Percentiles rank a stretch among this genome's conserved stretches.
Evolutionary conservation across 2,797 vertebrate genomes (phyloP).

Genomic region (Labroides dimidiatus): DNA sequence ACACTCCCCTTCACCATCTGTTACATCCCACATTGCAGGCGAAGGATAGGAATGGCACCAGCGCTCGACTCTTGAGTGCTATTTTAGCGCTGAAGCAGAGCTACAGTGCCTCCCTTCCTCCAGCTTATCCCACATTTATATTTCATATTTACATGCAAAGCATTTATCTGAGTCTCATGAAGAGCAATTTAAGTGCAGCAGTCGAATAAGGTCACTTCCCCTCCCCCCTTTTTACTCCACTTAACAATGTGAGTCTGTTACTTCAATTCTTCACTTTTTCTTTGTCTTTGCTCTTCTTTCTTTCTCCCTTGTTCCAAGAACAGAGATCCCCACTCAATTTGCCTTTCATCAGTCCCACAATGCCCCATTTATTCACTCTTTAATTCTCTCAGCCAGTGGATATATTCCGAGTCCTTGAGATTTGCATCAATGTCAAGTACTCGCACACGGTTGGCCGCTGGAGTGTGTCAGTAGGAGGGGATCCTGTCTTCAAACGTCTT

Average conservation of each 20-base stretch:
- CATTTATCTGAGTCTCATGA: constrained; percentile 37
- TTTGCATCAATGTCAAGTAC: constrained; percentile 65
- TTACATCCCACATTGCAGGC: constrained; percentile 63
- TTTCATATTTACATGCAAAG: constrained; percentile 50
- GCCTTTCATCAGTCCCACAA: constrained; percentile 29
- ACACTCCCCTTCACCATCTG: constrained; percentile 78
- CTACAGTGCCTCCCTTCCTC: constrained; percentile 18
- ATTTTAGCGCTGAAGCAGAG: constrained; percentile 44
- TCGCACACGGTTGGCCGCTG: constrained; percentile 38
- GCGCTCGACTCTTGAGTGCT: constrained; percentile 42
- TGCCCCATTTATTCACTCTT: constrained; percentile 56
- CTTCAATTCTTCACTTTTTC: background rate
- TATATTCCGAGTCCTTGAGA: constrained; percentile 65
- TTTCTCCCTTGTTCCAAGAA: constrained; percentile 45
- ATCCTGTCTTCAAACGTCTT: constrained; percentile 49
- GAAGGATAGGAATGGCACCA: constrained; percentile 44
- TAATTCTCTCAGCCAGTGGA: constrained; percentile 55
- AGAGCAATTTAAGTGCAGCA: constrained; percentile 30
- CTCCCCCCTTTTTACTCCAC: constrained; percentile 15
- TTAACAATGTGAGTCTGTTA: constrained; percentile 12
- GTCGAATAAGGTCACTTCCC: constrained; percentile 36
- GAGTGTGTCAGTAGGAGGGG: constrained; percentile 48
- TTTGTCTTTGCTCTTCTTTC: constrained; percentile 1
- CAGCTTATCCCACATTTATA: constrained; percentile 44
- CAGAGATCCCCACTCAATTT: constrained; percentile 57